These are phyloP conservation scores for Chiridota heheva DNA, from an alignment of 35 echinoderm and acorn worm species.

Conservation along the genomic window DNA sequence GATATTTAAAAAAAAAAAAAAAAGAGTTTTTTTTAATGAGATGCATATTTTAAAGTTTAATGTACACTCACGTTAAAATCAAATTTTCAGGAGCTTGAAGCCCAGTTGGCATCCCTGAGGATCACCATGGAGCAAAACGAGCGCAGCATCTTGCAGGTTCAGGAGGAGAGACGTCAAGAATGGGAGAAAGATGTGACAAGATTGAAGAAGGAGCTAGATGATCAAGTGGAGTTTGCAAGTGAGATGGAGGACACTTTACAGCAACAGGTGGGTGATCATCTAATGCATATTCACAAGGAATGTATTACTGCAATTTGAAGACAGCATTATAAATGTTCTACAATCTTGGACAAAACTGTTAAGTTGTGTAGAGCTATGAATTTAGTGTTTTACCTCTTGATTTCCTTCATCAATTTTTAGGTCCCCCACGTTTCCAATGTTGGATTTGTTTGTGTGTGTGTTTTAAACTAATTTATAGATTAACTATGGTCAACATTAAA, in stretches of 20 bases:
- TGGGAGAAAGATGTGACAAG: slow-evolving; percentile 68
- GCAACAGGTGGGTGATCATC: slow-evolving; percentile 37
- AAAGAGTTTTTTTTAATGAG: no score
- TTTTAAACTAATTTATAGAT: no score
- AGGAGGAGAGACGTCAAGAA: slow-evolving; percentile 69
- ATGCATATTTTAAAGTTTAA: no score
- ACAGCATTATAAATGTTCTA: no score
- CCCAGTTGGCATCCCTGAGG: slow-evolving; percentile 59
- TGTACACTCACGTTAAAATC: no score
- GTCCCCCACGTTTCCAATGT: neutral
- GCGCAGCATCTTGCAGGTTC: slow-evolving; percentile 83
- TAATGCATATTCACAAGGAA: neutral
- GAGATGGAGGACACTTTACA: slow-evolving; percentile 51
- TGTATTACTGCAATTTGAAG: neutral
- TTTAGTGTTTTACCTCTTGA: neutral
- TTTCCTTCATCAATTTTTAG: neutral
- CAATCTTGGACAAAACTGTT: neutral
- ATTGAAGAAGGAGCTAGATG: slow-evolving; percentile 63
- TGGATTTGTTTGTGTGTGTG: slow-evolving; percentile 24
- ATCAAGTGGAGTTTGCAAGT: slow-evolving; percentile 37
- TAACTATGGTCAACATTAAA: no score
- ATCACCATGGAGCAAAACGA: slow-evolving; percentile 92
- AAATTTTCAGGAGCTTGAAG: slow-evolving; percentile 67
- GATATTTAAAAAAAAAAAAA: no score
- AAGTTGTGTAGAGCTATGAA: neutral